phyloP scores from a whole-genome alignment of 2,113 vertebrate species.

The Aptenodytes forsteri region DNA sequence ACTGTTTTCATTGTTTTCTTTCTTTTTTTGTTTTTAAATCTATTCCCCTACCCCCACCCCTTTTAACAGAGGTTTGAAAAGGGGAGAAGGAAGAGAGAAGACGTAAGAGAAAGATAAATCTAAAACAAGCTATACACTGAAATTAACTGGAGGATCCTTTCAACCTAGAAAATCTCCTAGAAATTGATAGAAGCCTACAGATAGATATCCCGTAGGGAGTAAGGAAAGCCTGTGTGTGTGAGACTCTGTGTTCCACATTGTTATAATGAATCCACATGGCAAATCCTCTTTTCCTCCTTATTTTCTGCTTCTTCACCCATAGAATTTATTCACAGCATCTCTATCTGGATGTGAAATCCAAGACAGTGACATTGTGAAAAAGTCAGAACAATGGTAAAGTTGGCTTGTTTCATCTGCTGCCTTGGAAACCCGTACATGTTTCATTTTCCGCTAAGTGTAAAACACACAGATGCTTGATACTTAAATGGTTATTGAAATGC shows the following conservation, averaged over 20 bases:
- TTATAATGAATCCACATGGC: slow-evolving; percentile 55
- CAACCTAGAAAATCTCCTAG: slow-evolving; percentile 58
- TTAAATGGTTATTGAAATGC: slow-evolving; percentile 19
- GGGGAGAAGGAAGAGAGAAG: slow-evolving; percentile 5
- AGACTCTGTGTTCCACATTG: slow-evolving; percentile 50
- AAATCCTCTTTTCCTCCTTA: slow-evolving; percentile 67
- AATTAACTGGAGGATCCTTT: slow-evolving; percentile 63
- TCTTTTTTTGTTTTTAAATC: not conserved
- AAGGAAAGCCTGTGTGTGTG: slow-evolving; percentile 46
- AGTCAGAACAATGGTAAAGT: slow-evolving; percentile 54
- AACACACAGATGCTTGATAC: slow-evolving; percentile 7
- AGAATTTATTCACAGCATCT: slow-evolving; percentile 72
- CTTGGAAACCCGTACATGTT: slow-evolving; percentile 43
- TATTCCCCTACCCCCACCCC: not conserved
- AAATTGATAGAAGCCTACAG: slow-evolving; percentile 61
- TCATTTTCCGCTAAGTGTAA: not conserved
- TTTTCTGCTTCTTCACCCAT: slow-evolving; percentile 68
- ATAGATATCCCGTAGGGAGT: slow-evolving; percentile 53
- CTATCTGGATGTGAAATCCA: slow-evolving; percentile 69
- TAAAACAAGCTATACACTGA: slow-evolving; percentile 30
- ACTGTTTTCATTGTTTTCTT: not conserved
- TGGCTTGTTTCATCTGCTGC: slow-evolving; percentile 54
- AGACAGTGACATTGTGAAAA: slow-evolving; percentile 63
- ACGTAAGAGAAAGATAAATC: slow-evolving; percentile 46
- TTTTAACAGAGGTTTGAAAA: slow-evolving; percentile 35